phyloP scores from a whole-genome alignment of 2,113 vertebrate genomes.

The Rattus rattus region DNA sequence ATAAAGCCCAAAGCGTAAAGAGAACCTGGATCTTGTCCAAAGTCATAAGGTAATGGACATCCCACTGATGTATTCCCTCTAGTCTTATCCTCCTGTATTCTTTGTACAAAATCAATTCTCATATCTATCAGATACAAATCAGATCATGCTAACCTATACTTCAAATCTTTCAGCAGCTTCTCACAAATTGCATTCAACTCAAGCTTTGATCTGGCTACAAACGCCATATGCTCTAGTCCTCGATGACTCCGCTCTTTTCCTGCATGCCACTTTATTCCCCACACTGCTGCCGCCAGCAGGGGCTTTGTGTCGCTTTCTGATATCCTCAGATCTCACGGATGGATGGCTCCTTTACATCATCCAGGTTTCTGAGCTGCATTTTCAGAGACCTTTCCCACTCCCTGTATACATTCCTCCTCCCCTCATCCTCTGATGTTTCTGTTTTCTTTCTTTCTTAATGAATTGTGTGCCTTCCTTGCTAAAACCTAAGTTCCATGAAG shows the following conservation, averaged over 20 bases:
- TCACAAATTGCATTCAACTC: neutral
- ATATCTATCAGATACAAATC: neutral
- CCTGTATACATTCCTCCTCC: neutral
- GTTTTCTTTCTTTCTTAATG: neutral
- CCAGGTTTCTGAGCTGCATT: neutral
- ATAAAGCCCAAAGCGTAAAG: neutral
- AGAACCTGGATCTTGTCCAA: neutral
- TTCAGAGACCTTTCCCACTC: neutral
- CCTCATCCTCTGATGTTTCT: neutral
- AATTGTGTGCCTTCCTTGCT: neutral
- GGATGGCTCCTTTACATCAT: neutral
- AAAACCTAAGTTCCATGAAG: neutral
- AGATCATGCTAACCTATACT: neutral
- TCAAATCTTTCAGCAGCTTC: neutral
- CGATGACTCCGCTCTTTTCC: neutral
- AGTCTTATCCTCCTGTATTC: neutral
- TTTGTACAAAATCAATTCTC: neutral
- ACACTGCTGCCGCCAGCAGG: neutral
- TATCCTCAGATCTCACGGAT: neutral
- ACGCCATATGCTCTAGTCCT: neutral
- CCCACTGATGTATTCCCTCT: neutral
- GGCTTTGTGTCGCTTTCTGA: neutral
- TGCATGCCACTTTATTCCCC: accelerated
- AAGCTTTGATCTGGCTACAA: neutral
- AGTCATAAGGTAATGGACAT: neutral